Evolutionary conservation across 2,797 vertebrate genomes (phyloP).

Genomic region (Mallotus villosus): DNA sequence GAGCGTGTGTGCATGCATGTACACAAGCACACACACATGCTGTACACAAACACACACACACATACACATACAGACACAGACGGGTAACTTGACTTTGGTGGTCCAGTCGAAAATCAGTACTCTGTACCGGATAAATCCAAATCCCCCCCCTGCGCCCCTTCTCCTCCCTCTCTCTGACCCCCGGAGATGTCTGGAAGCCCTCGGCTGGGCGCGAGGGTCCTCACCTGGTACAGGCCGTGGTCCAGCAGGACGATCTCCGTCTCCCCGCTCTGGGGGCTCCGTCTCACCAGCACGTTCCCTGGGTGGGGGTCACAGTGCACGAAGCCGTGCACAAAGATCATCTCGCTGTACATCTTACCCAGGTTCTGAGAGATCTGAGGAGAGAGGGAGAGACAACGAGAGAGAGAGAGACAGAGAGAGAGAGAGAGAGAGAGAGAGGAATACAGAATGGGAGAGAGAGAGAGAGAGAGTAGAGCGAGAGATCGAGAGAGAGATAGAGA

Average conservation of each 20-base stretch:
- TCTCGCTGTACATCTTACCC: constrained; percentile 94
- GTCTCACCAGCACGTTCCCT: constrained; percentile 90
- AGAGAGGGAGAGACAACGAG: too few relatives aligned
- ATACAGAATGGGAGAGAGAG: neutral
- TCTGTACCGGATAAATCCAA: too few relatives aligned
- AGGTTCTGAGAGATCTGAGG: constrained; percentile 88
- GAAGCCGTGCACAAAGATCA: constrained; percentile 97
- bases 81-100: too few relatives aligned
- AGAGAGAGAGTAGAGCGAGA: neutral
- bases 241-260: constrained; percentile 89
- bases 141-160: neutral
- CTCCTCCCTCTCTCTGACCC: neutral
- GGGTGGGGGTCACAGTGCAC: constrained; percentile 98
- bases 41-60: neutral
- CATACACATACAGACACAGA: neutral
- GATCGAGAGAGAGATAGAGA: neutral
- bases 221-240: constrained; percentile 78
- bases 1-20: constrained; percentile 23
- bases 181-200: neutral
- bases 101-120: too few relatives aligned
- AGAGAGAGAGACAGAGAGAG: neutral
- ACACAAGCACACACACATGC: too few relatives aligned
- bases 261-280: constrained; percentile 75
- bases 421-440: neutral
- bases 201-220: neutral